phyloP scores from a whole-genome alignment of 1,140 invertebrate species.

The Grapholita molesta region DNA sequence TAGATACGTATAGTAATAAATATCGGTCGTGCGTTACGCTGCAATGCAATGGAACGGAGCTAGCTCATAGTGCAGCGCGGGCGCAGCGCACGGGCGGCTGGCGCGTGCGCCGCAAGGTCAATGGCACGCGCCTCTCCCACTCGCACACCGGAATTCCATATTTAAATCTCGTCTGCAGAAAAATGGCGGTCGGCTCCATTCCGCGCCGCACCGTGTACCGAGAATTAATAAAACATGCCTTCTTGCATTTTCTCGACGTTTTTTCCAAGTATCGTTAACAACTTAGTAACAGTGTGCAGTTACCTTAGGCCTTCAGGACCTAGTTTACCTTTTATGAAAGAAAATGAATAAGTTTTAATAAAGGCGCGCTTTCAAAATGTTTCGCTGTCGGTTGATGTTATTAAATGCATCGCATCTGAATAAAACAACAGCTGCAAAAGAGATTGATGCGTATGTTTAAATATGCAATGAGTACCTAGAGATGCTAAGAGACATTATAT shows the following conservation, averaged over 20 bases:
- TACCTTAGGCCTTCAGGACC: conserved; percentile 33
- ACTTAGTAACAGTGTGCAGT: conserved; percentile 52
- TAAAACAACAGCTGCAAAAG: background rate
- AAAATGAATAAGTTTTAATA: conserved; percentile 50
- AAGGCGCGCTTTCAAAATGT: conserved; percentile 29
- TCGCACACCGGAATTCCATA: conserved; percentile 78
- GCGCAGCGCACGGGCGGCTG: conserved; percentile 36
- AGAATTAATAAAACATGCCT: conserved; percentile 75
- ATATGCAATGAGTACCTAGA: background rate
- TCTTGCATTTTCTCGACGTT: conserved; percentile 53
- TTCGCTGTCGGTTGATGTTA: conserved; percentile 7
- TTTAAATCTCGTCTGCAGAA: conserved; percentile 77
- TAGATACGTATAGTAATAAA: conserved; percentile 5
- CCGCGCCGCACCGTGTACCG: conserved; percentile 62
- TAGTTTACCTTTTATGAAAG: conserved; percentile 30
- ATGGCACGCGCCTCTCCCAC: conserved; percentile 74
- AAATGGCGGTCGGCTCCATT: conserved; percentile 75
- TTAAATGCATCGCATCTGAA: background rate
- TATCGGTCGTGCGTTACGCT: conserved; percentile 2
- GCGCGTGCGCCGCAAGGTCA: conserved; percentile 61
- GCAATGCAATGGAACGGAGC: conserved; percentile 30
- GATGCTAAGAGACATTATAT: background rate
- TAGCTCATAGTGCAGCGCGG: conserved; percentile 37
- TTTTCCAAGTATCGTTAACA: conserved; percentile 64
- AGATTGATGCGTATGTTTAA: background rate